Evolutionary conservation across 2,113 vertebrate species (phyloP).

Genomic region (Mormyrus lacerda): DNA sequence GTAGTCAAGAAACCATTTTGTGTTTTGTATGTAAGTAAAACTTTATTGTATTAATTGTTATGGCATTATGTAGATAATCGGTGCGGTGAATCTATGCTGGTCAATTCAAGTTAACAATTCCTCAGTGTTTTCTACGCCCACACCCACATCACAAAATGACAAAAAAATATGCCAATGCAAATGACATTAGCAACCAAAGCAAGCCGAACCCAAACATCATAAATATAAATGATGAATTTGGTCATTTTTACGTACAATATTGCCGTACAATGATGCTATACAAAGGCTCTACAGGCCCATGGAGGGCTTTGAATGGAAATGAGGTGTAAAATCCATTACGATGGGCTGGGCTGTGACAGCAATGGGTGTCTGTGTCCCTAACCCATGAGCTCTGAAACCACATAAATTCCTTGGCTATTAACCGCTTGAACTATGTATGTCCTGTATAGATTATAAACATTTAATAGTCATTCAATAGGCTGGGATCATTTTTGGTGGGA

Average conservation of each 20-base stretch:
- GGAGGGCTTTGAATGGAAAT: neutral
- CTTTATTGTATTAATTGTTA: neutral
- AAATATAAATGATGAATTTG: constrained; percentile 5
- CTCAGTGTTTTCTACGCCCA: neutral
- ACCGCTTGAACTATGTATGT: neutral
- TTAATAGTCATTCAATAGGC: constrained; percentile 1
- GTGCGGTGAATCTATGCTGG: neutral
- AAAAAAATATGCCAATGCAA: neutral
- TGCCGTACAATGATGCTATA: neutral
- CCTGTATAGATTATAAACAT: neutral
- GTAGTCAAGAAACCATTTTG: neutral
- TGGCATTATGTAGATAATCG: neutral
- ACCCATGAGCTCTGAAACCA: neutral
- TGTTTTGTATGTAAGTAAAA: neutral
- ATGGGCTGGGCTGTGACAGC: neutral
- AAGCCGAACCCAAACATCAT: neutral
- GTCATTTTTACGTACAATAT: neutral
- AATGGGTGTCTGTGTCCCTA: neutral
- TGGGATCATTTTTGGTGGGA: neutral
- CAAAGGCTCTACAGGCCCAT: neutral
- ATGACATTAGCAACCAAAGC: neutral
- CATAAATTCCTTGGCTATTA: constrained; percentile 3
- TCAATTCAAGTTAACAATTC: neutral
- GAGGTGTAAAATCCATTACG: constrained; percentile 8
- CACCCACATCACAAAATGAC: neutral